Evolutionary conservation across 23 tunicate species (phyloP), one percentile per base, ranked within the genome.

Genomic region (Halocynthia roretzi): DNA sequence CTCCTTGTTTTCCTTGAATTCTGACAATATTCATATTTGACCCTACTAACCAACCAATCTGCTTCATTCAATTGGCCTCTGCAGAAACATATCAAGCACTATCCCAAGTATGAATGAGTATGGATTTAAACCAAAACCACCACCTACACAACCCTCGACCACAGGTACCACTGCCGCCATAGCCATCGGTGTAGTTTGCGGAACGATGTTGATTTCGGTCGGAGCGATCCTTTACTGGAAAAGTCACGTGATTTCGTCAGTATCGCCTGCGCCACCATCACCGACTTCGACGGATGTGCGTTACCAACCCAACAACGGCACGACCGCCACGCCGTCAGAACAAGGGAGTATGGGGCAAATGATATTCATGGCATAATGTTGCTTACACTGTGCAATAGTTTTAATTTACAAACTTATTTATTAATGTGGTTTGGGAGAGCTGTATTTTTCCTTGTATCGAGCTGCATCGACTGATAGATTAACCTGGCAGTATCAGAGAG

Each of bases 331-430:
- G 31, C 71, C 70, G 0, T 88, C 95, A 6, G 95, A 88, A 48
- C 78, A 82, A 52, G 91, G 91, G 14, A 88, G 95, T 56, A 73
- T 83, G 55, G 95, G 95, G 18, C 95, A 83, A 55, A 69, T 88
- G 10, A 20, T 15, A 58, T 14, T 65, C 31, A 20, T 65, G 70
- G 48, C 31, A 0, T 15, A 10, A 20, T 20, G 9, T 65, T 65
- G 10, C 15, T 20, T 5, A 10, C 70, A 65, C 70, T 65, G 70
- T 65, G 70, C 70, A 65, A 10, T 65, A 65, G 22, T 9, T 15
- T 0, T 65, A 65, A 20, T 65, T 65, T 5, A 65, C 1, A 31
- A 31, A 31, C 44, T 31, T 31, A 31, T 31, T 31, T 31, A 31
- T 31, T 31, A 31, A 31, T 31, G 44, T 31, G 44, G 44, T 31